Base-by-base conservation (phyloP, 2,113 vertebrate genomes). In the Sitta europaea region DNA sequence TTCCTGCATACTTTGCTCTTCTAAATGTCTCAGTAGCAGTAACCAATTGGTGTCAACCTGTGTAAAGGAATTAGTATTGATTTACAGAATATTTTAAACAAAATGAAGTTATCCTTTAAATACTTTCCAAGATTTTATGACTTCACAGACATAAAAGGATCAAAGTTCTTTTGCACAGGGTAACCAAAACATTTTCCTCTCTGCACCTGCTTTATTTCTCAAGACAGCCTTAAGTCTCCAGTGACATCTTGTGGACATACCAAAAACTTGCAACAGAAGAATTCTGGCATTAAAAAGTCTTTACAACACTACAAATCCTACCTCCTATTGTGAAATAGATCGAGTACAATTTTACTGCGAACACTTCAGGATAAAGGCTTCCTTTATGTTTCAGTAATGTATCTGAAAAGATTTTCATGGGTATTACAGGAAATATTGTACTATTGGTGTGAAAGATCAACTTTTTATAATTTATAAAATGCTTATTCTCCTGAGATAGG, bases 241-340 rank as follows among this genome's bases (percentile, higher is more conserved):
- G 81, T 67, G 96, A 95, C 97, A 97, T 67, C 97, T 95, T 61
- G 91, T 95, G 97, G 95, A 57, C 38, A 77, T 11, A 17, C 40
- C 6, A 27, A 10, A 10, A 61, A 80, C 71, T 42, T 86, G 78
- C 94, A 92, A 55, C 25, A 63, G 23, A 38, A 82, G 14, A 76
- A 93, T 16, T 29, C 35, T 2, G 9, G 24, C 10, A 66, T 22
- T 47, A n/a, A 48, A 31, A 82, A 36, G 4, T 7, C 43, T 45
- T 59, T 17, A 40, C 8, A 79, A 35, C 13, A 25, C 27, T 48
- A 40, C 6, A 79, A 58, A 20, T 70, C 12, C 40, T 36, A 59
- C 7, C 14, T 88, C 38, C 33, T 35, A 7, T 4, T 20, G 48
- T 9, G 12, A 59, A 81, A 78, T 6, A 67, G 63, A 58, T 22